phyloP scores from a whole-genome alignment of 2,888 invertebrate genomes.

The Branchipolynoe longqiensis region DNA sequence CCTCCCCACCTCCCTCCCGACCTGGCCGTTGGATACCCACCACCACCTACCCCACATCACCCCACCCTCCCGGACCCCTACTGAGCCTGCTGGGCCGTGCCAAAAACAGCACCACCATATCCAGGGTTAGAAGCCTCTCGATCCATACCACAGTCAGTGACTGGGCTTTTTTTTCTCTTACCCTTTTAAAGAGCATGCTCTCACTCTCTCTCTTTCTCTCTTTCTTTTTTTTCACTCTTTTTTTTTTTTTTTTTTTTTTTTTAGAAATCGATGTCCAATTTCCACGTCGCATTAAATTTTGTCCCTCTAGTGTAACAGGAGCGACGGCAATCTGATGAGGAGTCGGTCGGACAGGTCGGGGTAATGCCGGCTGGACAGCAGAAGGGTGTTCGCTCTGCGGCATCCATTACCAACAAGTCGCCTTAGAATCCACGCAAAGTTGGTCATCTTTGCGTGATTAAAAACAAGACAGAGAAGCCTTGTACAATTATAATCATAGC shows the following conservation, averaged over 20 bases:
- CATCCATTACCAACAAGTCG: too few species aligned
- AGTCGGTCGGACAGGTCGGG: slow-evolving; percentile 8
- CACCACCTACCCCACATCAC: background rate
- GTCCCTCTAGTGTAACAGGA: slow-evolving; percentile 44
- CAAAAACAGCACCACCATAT: background rate
- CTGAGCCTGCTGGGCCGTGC: background rate
- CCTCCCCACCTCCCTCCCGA: background rate
- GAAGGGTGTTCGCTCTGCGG: too few species aligned
- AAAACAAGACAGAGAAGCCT: too few species aligned
- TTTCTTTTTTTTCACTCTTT: too few species aligned
- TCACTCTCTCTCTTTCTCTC: too few species aligned
- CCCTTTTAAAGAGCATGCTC: background rate
- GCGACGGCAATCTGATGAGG: slow-evolving; percentile 45
- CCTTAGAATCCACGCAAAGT: too few species aligned
- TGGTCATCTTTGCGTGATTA: too few species aligned
- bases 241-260: background rate
- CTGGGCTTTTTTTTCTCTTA: too few species aligned
- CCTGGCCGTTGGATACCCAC: too few species aligned
- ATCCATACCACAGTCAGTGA: slow-evolving; percentile 13
- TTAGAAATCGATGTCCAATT: slow-evolving; percentile 51
- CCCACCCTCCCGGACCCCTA: background rate
- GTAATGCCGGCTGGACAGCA: too few species aligned
- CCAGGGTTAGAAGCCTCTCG: slow-evolving; percentile 18
- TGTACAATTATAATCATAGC: too few species aligned
- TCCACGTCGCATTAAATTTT: slow-evolving; percentile 51